Evolutionary conservation across 1,140 invertebrate genomes (phyloP).

Genomic region (Dendrolimus kikuchii): DNA sequence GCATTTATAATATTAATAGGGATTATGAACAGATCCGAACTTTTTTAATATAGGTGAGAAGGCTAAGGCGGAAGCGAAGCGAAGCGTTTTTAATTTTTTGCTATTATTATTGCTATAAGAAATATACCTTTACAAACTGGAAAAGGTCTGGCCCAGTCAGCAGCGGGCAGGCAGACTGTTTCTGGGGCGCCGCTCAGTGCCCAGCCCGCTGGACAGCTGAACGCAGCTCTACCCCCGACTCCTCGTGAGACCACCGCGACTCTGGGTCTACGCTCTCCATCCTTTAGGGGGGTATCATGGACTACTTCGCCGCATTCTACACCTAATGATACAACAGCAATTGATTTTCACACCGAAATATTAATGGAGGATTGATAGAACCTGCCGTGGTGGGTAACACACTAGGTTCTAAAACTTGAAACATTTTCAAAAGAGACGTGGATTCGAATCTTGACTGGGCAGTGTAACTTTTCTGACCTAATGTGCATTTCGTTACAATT

Average conservation of each 20-base stretch:
- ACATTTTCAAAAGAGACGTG: no score
- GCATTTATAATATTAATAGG: no score
- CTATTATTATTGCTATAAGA: not conserved
- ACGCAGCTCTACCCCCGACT: slow-evolving; percentile 84
- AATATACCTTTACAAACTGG: slow-evolving; percentile 80
- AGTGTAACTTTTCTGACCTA: no score
- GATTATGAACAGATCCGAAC: no score
- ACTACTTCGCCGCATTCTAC: slow-evolving; percentile 84
- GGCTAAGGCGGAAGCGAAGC: no score
- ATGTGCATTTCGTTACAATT: no score
- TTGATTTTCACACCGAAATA: no score
- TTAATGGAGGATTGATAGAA: no score
- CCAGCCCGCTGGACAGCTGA: slow-evolving; percentile 85
- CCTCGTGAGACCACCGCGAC: slow-evolving; percentile 81
- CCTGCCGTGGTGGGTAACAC: no score
- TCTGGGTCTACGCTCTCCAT: slow-evolving; percentile 72
- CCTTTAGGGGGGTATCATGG: slow-evolving; percentile 39
- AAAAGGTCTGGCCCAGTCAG: slow-evolving; percentile 84
- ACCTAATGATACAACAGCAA: slow-evolving; percentile 47
- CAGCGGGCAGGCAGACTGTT: slow-evolving; percentile 83
- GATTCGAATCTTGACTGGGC: no score
- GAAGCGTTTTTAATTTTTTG: not conserved
- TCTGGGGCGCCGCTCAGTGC: slow-evolving; percentile 82
- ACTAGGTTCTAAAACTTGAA: no score
- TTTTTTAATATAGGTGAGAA: no score